Percentiles rank a stretch among this genome's conserved stretches.
Conservation (phyloP, 2,113 vertebrate genomes). For the Mustelus asterias region DNA sequence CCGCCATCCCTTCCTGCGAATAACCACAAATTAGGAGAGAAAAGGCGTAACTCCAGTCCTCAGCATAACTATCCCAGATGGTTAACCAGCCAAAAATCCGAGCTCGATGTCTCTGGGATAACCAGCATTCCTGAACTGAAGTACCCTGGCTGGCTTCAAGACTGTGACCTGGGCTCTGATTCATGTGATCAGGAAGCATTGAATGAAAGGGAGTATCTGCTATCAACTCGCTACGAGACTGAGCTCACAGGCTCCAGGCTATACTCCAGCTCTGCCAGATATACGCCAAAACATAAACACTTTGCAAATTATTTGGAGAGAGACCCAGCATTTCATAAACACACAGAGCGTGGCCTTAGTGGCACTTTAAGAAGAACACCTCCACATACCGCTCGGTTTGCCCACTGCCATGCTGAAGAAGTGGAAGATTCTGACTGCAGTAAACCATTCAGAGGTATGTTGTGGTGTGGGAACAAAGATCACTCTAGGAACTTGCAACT, state of each 20-base stretch:
- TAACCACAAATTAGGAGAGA: slow-evolving; percentile 39
- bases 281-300: neutral
- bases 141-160: slow-evolving; percentile 63
- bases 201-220: neutral
- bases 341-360: neutral
- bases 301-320: neutral
- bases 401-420: neutral
- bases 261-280: neutral
- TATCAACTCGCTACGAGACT: neutral
- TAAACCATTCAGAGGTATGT: slow-evolving; percentile 19
- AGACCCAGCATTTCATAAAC: neutral
- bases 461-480: neutral
- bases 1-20: slow-evolving; percentile 40
- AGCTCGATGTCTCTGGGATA: slow-evolving; percentile 63
- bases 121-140: slow-evolving; percentile 61
- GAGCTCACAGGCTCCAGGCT: neutral
- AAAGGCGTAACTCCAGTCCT: neutral
- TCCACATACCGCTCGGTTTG: neutral
- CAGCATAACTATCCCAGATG: slow-evolving; percentile 62
- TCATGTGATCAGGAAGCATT: slow-evolving; percentile 16
- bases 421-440: neutral
- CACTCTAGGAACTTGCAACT: neutral
- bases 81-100: slow-evolving; percentile 64
- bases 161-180: slow-evolving; percentile 47
- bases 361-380: neutral